phyloP scores from a whole-genome alignment of 2,888 invertebrate species.

The Dicyrtomina minuta region DNA sequence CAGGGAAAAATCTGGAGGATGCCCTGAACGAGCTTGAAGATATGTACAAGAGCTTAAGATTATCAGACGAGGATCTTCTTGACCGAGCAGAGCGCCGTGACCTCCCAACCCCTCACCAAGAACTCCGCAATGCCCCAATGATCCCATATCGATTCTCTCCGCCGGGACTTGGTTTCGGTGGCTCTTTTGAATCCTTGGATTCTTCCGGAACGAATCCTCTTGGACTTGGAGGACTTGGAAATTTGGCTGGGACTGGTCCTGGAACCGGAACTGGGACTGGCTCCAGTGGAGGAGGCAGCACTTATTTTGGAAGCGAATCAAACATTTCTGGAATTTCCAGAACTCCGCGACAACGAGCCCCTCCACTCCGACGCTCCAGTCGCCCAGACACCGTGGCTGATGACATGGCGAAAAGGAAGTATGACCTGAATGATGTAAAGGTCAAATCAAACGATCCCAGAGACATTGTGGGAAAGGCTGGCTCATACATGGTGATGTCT shows the following conservation, averaged over 20 bases:
- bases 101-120: slow-evolving; percentile 60
- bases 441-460: slow-evolving; percentile 55
- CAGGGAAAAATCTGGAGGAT: slow-evolving; percentile 70
- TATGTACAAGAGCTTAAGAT: slow-evolving; percentile 78
- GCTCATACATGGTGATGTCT: slow-evolving; percentile 70
- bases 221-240: background rate
- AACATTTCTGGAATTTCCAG: background rate
- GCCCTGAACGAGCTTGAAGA: slow-evolving; percentile 85
- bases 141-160: slow-evolving; percentile 39
- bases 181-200: slow-evolving; percentile 45
- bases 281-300: background rate
- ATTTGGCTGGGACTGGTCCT: slow-evolving; percentile 23
- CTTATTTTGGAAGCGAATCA: slow-evolving; percentile 17
- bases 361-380: slow-evolving; percentile 57
- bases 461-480: slow-evolving; percentile 60
- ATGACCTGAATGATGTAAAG: slow-evolving; percentile 21
- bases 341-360: slow-evolving; percentile 48
- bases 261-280: slow-evolving; percentile 40
- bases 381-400: slow-evolving; percentile 70
- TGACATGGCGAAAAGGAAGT: slow-evolving; percentile 77
- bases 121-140: slow-evolving; percentile 47
- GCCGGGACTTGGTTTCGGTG: background rate
- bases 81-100: slow-evolving; percentile 77
- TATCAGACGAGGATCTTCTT: slow-evolving; percentile 78
- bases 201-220: background rate